Evolutionary conservation across 2,113 vertebrate genomes (phyloP).

Genomic region (Eudyptes chrysolophus): DNA sequence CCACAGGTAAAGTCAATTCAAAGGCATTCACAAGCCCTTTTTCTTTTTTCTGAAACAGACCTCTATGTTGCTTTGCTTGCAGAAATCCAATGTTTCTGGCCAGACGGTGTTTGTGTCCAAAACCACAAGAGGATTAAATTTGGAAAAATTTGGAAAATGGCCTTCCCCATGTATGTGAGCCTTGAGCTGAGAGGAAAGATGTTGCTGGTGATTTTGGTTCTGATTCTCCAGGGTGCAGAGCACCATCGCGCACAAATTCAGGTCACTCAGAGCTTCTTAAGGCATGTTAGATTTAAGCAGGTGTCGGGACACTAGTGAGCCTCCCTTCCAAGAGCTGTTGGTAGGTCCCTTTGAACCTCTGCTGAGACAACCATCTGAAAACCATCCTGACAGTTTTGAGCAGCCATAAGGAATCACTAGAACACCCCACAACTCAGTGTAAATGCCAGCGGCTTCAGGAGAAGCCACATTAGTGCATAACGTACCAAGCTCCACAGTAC

Average conservation of each 20-base stretch:
- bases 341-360: background rate
- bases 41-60: slow-evolving; percentile 53
- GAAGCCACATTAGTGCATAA: background rate
- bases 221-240: background rate
- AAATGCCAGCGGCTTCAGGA: background rate
- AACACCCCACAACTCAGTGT: background rate
- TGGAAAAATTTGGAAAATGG: background rate
- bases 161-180: slow-evolving; percentile 70
- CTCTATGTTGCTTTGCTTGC: background rate
- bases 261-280: background rate
- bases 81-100: background rate
- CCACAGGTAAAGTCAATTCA: background rate
- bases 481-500: background rate
- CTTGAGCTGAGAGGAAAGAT: background rate
- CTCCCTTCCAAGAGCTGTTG: background rate
- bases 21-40: background rate
- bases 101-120: slow-evolving; percentile 74
- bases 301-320: background rate
- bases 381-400: background rate
- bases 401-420: background rate
- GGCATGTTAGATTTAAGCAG: accelerated
- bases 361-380: background rate
- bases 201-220: background rate
- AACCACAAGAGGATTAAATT: slow-evolving; percentile 49
- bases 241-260: background rate